phyloP scores from a whole-genome alignment of 2,888 invertebrate genomes.

The Amiota mariae region DNA sequence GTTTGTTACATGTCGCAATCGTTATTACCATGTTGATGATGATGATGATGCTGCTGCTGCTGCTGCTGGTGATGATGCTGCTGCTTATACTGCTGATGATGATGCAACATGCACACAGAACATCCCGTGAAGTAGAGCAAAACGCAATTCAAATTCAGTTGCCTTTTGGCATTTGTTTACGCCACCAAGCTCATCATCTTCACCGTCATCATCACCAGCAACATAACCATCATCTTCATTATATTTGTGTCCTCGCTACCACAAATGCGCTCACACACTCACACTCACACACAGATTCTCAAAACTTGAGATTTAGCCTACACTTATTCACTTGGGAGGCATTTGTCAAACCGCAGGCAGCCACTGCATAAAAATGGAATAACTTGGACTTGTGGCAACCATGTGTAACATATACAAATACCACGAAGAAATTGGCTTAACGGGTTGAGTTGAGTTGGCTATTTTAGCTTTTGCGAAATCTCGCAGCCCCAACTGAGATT shows the following conservation, averaged over 20 bases:
- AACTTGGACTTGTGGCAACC: constrained; percentile 14
- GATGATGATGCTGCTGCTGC: too few species aligned
- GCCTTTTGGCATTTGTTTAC: constrained; percentile 14
- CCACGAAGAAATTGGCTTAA: not conserved
- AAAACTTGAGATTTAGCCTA: not conserved
- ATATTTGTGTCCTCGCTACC: constrained; percentile 4
- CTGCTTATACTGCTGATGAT: too few species aligned
- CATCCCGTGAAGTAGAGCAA: constrained; percentile 18
- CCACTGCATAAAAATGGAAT: not conserved
- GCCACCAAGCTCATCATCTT: not conserved
- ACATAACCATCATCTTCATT: not conserved
- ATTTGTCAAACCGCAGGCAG: constrained; percentile 17
- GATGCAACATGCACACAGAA: too few species aligned
- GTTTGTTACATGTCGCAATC: not conserved
- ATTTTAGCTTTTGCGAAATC: not conserved
- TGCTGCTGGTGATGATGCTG: not conserved
- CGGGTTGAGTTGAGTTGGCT: constrained; percentile 2
- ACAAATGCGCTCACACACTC: not conserved
- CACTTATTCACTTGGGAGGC: constrained; percentile 19
- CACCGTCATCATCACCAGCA: constrained; percentile 13
- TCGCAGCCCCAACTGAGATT: not conserved
- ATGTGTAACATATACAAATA: constrained; percentile 8
- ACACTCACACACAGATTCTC: not conserved
- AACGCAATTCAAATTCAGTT: not conserved
- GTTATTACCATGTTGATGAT: not conserved